These are phyloP conservation scores for Gracilinanus agilis DNA, from an alignment of 2,113 vertebrate species.

Conservation along the genomic window DNA sequence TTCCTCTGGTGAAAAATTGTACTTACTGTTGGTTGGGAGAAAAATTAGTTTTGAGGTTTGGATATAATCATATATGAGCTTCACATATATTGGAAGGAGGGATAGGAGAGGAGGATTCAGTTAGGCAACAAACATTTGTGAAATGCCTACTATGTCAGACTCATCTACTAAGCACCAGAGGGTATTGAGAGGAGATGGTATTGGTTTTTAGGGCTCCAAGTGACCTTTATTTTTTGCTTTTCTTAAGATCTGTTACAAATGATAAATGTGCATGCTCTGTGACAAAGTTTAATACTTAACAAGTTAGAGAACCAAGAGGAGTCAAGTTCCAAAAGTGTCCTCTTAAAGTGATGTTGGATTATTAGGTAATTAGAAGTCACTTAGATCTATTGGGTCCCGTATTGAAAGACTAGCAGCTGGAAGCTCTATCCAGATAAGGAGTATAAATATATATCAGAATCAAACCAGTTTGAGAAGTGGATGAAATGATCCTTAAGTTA, in stretches of 20 bases:
- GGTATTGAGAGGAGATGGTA: background rate
- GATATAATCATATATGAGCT: background rate
- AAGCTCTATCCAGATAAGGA: background rate
- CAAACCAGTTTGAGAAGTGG: background rate
- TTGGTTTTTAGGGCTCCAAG: background rate
- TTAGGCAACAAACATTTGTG: background rate
- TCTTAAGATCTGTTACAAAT: background rate
- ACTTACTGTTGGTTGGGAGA: background rate
- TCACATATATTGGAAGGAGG: background rate
- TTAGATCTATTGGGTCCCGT: background rate
- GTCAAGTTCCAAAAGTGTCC: background rate
- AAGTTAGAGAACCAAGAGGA: background rate
- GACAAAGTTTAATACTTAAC: background rate
- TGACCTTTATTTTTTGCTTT: background rate
- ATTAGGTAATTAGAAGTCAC: background rate
- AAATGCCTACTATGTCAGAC: background rate
- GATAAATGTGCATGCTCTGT: background rate
- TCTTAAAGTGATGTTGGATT: background rate
- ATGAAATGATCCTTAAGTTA: background rate
- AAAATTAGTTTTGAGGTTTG: background rate
- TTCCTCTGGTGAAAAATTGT: background rate
- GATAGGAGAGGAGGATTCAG: background rate
- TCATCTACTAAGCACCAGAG: background rate
- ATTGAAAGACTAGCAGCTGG: background rate
- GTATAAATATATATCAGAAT: background rate